Percentiles rank a stretch among this genome's conserved stretches.
phyloP scores from a whole-genome alignment of 2,888 invertebrate species.

The Nephrotoma appendiculata region DNA sequence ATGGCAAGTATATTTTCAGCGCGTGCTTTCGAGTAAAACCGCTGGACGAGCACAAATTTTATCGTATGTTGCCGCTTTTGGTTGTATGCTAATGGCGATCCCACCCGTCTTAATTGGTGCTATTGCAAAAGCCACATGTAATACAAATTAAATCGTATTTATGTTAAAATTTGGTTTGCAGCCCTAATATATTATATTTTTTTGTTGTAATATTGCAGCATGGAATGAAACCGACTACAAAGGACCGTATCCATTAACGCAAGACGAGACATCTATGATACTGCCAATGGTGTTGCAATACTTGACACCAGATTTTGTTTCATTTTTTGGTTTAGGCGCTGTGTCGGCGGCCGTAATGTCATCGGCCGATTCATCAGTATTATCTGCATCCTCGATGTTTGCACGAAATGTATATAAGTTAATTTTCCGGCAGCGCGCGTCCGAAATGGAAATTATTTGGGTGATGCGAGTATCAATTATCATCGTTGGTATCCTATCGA shows the following conservation, averaged over 20 bases:
- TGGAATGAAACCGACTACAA: conserved; percentile 90
- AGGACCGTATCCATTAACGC: conserved; percentile 58
- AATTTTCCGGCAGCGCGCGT: conserved; percentile 90
- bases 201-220: conserved; percentile 38
- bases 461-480: conserved; percentile 88
- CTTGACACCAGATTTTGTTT: conserved; percentile 87
- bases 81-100: conserved; percentile 93
- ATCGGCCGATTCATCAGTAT: conserved; percentile 94
- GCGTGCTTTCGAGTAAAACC: conserved; percentile 91
- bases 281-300: conserved; percentile 94
- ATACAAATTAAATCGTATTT: conserved; percentile 13
- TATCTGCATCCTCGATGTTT: conserved; percentile 98
- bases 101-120: conserved; percentile 95
- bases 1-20: conserved; percentile 96
- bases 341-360: conserved; percentile 99
- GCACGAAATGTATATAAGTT: conserved; percentile 96
- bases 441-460: conserved; percentile 95
- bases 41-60: conserved; percentile 85
- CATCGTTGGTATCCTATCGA: conserved; percentile 80
- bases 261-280: conserved; percentile 80
- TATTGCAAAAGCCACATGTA: conserved; percentile 89
- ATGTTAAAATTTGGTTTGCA: background rate
- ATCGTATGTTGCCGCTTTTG: conserved; percentile 90
- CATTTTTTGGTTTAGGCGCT: conserved; percentile 95
- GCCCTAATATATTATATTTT: background rate